A percentile compares a stretch with the other conserved stretches of the same genome.
Evolutionary conservation across 2,113 vertebrate genomes (phyloP).

Genomic region (Bos indicus): DNA sequence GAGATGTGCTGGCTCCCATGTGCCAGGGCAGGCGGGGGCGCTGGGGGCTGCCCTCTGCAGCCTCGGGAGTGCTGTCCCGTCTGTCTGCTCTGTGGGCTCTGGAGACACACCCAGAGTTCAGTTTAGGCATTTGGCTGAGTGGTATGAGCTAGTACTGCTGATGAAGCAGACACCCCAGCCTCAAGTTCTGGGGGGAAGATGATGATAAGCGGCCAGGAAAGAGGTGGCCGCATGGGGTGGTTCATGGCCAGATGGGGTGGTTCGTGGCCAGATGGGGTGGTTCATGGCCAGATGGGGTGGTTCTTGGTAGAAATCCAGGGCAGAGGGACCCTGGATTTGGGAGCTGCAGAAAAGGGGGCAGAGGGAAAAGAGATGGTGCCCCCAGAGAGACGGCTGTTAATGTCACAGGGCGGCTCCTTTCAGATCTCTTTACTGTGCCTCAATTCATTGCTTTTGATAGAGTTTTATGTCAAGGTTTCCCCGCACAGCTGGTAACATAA

Average conservation of each 20-base stretch:
- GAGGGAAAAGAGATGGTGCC: neutral
- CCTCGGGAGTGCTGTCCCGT: fast-evolving
- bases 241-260: neutral
- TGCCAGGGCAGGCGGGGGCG: neutral
- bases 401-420: neutral
- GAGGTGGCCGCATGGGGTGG: neutral
- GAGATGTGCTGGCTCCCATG: neutral
- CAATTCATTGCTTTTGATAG: neutral
- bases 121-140: neutral
- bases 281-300: neutral
- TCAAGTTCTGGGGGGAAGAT: neutral
- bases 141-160: neutral
- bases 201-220: neutral
- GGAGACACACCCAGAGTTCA: neutral
- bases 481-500: fast-evolving
- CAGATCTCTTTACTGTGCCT: neutral
- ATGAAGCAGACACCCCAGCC: neutral
- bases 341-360: neutral
- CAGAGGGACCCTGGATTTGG: neutral
- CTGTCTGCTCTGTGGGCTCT: neutral
- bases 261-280: neutral
- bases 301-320: neutral
- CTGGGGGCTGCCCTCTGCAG: neutral
- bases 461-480: neutral
- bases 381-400: neutral